Evolutionary conservation across 2,113 vertebrate species (phyloP).

Genomic region (Plotosus lineatus): DNA sequence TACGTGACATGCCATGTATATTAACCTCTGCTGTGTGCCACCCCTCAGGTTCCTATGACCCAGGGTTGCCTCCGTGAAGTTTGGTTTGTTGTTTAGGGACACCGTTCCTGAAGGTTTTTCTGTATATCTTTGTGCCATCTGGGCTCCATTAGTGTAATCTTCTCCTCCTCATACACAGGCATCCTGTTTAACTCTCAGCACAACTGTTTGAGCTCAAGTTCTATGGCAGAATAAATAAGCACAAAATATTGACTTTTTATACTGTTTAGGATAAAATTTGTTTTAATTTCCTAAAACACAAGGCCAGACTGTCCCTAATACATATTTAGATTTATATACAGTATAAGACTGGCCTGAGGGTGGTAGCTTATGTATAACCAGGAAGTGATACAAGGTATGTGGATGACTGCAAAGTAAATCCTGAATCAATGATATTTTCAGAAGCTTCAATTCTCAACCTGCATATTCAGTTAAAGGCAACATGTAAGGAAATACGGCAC

Average conservation of each 20-base stretch:
- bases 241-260: slow-evolving; percentile 20
- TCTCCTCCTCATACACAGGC: slow-evolving; percentile 20
- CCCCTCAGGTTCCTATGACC: not conserved
- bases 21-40: not conserved
- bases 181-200: slow-evolving; percentile 25
- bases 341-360: not conserved
- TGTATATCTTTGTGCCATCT: slow-evolving; percentile 48
- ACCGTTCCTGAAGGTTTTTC: not conserved
- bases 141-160: slow-evolving; percentile 47
- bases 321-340: not conserved
- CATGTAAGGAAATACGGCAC: not conserved
- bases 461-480: not conserved
- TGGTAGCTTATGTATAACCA: not conserved
- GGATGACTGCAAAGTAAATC: not conserved
- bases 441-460: not conserved
- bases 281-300: not conserved
- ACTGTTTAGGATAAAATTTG: not conserved
- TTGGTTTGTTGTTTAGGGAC: not conserved
- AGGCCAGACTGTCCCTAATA: not conserved
- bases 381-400: not conserved
- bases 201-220: slow-evolving; percentile 31
- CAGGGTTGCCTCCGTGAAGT: not conserved
- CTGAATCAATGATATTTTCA: not conserved
- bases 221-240: slow-evolving; percentile 15
- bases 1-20: not conserved